phyloP scores from a whole-genome alignment of 2,888 invertebrate species.

The Cylindroiulus punctatus region DNA sequence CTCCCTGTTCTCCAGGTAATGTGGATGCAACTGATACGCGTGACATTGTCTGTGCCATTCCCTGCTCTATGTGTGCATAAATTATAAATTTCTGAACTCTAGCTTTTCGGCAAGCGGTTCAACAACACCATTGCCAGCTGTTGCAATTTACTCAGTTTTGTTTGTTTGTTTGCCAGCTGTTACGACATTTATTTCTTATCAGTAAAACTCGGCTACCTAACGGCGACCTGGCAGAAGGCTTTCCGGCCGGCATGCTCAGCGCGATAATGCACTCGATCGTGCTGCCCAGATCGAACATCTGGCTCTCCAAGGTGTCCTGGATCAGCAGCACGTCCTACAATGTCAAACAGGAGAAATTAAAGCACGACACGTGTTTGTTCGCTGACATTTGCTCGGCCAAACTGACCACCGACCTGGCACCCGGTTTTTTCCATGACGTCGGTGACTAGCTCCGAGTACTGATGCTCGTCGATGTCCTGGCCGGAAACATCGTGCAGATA shows the following conservation, averaged over 20 bases:
- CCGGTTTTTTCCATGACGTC: conserved; percentile 57
- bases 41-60: no score
- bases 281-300: conserved; percentile 11
- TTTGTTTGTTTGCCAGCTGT: no score
- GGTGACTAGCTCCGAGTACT: conserved; percentile 53
- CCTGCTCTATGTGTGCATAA: no score
- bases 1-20: no score
- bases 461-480: neutral
- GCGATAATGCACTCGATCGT: neutral
- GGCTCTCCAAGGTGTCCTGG: conserved; percentile 27
- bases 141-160: no score
- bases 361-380: neutral
- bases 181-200: neutral
- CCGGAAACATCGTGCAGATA: neutral
- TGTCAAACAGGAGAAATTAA: neutral
- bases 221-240: neutral
- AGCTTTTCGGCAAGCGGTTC: no score
- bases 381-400: no score
- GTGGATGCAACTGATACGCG: no score
- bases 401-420: conserved; percentile 51
- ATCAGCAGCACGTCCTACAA: conserved; percentile 11
- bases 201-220: neutral
- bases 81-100: no score
- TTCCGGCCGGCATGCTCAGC: neutral
- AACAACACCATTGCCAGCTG: no score